These are phyloP conservation scores for Geotrypetes seraphini DNA, from an alignment of 2,797 vertebrate species.

Conservation along the genomic window DNA sequence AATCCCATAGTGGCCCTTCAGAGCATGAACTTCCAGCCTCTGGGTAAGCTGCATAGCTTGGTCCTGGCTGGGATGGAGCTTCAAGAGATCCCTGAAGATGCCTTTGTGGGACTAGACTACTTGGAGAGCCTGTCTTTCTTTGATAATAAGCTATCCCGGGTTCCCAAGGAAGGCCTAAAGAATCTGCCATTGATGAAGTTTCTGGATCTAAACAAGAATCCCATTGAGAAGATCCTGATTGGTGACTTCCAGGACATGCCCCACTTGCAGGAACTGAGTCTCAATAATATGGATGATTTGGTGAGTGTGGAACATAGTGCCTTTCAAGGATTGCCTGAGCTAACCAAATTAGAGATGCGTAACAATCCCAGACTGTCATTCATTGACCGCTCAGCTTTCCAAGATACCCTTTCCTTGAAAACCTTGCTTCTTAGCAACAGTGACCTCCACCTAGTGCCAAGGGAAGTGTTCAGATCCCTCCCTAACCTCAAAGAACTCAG, in stretches of 20 bases:
- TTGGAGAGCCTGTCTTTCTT: slow-evolving; percentile 74
- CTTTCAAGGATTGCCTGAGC: slow-evolving; percentile 61
- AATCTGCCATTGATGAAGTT: slow-evolving; percentile 64
- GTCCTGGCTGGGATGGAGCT: slow-evolving; percentile 68
- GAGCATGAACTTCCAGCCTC: slow-evolving; percentile 61
- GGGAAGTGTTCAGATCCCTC: slow-evolving; percentile 48
- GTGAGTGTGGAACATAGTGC: slow-evolving; percentile 51
- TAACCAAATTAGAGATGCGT: slow-evolving; percentile 62
- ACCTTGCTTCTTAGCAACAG: slow-evolving; percentile 60
- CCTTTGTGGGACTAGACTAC: slow-evolving; percentile 64
- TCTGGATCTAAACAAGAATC: slow-evolving; percentile 69
- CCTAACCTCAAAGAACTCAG: slow-evolving; percentile 47
- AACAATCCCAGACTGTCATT: slow-evolving; percentile 62
- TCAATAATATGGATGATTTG: slow-evolving; percentile 70
- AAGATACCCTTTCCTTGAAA: slow-evolving; percentile 42
- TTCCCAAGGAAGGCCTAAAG: slow-evolving; percentile 58
- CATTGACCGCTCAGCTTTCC: slow-evolving; percentile 53
- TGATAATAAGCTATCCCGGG: slow-evolving; percentile 54
- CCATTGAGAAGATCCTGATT: slow-evolving; percentile 46
- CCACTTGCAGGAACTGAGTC: slow-evolving; percentile 66
- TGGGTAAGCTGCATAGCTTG: slow-evolving; percentile 63
- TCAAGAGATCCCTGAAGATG: slow-evolving; percentile 50
- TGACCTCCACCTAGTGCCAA: slow-evolving; percentile 56
- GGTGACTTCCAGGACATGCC: slow-evolving; percentile 63
- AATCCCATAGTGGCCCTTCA: slow-evolving; percentile 65